Evolutionary conservation across 2,113 vertebrate genomes (phyloP).

Genomic region (Megaceryle maxima): DNA sequence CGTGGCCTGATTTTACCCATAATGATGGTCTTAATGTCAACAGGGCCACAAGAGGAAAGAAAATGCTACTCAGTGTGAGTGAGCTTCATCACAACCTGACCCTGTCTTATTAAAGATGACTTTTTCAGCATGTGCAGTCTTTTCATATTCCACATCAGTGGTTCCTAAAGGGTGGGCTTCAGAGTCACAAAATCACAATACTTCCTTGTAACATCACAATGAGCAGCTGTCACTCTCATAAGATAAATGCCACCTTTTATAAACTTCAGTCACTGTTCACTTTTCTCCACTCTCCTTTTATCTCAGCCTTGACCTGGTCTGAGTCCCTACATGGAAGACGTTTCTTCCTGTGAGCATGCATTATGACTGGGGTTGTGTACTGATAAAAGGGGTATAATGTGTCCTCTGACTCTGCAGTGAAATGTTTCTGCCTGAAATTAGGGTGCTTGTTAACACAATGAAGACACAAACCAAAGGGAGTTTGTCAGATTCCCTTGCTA

Average conservation of each 20-base stretch:
- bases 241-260: conserved; percentile 26
- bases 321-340: neutral
- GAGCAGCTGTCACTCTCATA: neutral
- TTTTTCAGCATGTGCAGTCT: neutral
- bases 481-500: neutral
- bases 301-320: conserved; percentile 24
- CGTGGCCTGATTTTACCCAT: neutral
- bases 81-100: neutral
- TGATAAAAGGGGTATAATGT: neutral
- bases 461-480: neutral
- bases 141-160: conserved; percentile 1
- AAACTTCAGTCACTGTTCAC: conserved; percentile 19
- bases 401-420: neutral
- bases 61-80: neutral
- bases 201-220: neutral
- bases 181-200: conserved; percentile 2
- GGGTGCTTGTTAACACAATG: neutral
- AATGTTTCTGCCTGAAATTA: neutral
- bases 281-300: conserved; percentile 16
- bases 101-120: neutral
- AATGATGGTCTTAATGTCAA: neutral
- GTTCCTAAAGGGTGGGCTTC: conserved; percentile 11
- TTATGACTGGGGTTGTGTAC: conserved; percentile 40
- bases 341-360: conserved; percentile 41
- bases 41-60: neutral